Percentiles rank a stretch among this genome's conserved stretches.
These are phyloP conservation scores for Cyanoderma ruficeps DNA, from an alignment of 2,113 vertebrate genomes.

Conservation along the genomic window DNA sequence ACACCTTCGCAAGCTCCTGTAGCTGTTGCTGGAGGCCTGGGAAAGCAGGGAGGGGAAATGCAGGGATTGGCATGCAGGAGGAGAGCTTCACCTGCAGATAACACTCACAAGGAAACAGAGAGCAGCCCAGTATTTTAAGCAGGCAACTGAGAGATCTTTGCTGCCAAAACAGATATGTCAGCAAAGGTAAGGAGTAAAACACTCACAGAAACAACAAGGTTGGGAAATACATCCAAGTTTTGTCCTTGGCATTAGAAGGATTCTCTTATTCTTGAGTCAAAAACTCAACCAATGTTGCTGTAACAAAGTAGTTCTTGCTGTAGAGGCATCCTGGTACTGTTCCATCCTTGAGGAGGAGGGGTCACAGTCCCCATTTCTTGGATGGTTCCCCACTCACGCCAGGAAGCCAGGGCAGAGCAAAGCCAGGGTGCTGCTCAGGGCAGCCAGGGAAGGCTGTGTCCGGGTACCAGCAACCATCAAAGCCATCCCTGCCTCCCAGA, in stretches of 20 bases:
- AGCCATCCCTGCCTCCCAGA: not conserved
- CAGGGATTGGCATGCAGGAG: not conserved
- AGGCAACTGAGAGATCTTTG: not conserved
- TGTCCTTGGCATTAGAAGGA: not conserved
- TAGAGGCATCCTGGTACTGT: not conserved
- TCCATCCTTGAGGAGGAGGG: not conserved
- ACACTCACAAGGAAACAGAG: fast-evolving
- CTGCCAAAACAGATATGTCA: not conserved
- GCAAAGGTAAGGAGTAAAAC: not conserved
- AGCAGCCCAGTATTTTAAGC: not conserved
- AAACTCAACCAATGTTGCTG: not conserved
- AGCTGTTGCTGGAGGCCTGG: not conserved
- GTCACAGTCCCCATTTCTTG: not conserved
- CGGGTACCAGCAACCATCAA: not conserved
- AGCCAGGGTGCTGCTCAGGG: not conserved
- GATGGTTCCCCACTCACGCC: not conserved
- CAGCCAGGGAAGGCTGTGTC: not conserved
- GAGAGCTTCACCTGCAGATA: not conserved
- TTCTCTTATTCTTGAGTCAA: not conserved
- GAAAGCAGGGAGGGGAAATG: not conserved
- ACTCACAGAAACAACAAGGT: not conserved
- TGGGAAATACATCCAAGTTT: not conserved
- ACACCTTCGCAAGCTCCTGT: not conserved
- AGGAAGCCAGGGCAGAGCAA: not conserved
- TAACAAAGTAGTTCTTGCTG: not conserved